Base-by-base conservation (phyloP, 2,113 vertebrate species). In the Cyanoliseus patagonus region DNA sequence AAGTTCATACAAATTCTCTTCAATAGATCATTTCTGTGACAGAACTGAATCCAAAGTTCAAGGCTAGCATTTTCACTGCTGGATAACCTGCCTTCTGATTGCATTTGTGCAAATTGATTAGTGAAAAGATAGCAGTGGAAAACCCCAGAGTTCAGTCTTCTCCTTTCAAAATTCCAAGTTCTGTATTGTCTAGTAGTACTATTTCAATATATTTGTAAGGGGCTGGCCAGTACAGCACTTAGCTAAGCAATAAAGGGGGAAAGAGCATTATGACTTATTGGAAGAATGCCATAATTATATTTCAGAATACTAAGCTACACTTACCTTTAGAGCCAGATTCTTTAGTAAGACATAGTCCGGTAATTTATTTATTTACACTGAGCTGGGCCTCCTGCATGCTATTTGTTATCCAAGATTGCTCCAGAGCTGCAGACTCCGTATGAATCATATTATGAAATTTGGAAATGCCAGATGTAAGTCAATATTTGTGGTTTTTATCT, bases 391-490 rank as follows among this genome's bases (percentile, higher is more conserved):
- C 74, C 82, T 80, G 18, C 66, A 10, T 90, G 5, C 61, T 96
- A 80, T 90, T 96, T 92, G 37, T 76, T 90, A 67, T 69, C 80
- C 39, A 57, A 0, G n/a, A 92, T 79, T 93, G 30, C 51, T 93
- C 61, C 42, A 89, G 63, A 70, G 59, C 62, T 87, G 35, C 44
- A 78, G 10, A 62, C 13, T 66, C 78, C 19, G 8, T 67, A 41
- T 86, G 79, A 85, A 89, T 95, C 95, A 94, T 41, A 37, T 74
- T 86, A n/a, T 63, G 42, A 78, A 85, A 30, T 86, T 64, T 92
- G 86, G 73, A 96, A 97, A 97, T 96, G 83, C 64, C 85, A 94
- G n/a, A 86, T 80, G 57, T 79, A 72, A 95, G 90, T 95, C 89
- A 96, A 67, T 96, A 92, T 96, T 95, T 97, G 44, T 87, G 51